Evolutionary conservation across 2,888 invertebrate genomes (phyloP).

Genomic region (Rhagonycha lutea): DNA sequence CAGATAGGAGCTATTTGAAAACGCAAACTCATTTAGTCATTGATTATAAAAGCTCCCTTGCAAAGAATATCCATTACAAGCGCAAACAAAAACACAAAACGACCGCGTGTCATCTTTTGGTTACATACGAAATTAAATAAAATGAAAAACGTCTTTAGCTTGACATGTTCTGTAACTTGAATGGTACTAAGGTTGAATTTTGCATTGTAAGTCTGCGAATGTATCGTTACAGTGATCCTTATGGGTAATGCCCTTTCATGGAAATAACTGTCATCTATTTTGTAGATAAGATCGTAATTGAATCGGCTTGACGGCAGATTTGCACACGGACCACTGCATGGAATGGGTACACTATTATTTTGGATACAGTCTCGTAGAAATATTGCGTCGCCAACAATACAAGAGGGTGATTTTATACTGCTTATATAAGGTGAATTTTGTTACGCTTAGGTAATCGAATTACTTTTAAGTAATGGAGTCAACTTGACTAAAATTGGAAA

Average conservation of each 20-base stretch:
- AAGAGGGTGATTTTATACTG: slow-evolving; percentile 30
- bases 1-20: slow-evolving; percentile 35
- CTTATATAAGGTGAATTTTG: slow-evolving; percentile 30
- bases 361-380: slow-evolving; percentile 43
- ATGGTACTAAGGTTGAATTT: slow-evolving; percentile 43
- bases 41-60: slow-evolving; percentile 36
- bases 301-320: slow-evolving; percentile 58
- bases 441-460: slow-evolving; percentile 29
- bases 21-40: slow-evolving; percentile 39
- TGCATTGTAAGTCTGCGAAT: slow-evolving; percentile 30
- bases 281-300: slow-evolving; percentile 59
- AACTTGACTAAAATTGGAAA: slow-evolving; percentile 22
- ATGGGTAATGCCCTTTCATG: slow-evolving; percentile 55
- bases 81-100: slow-evolving; percentile 38
- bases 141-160: slow-evolving; percentile 50
- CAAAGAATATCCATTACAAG: slow-evolving; percentile 38
- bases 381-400: slow-evolving; percentile 37
- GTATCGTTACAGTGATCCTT: slow-evolving; percentile 46
- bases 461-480: slow-evolving; percentile 28
- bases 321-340: slow-evolving; percentile 54
- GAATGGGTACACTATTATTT: slow-evolving; percentile 47
- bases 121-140: slow-evolving; percentile 49
- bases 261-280: slow-evolving; percentile 60
- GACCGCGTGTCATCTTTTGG: slow-evolving; percentile 45
- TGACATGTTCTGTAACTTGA: slow-evolving; percentile 43